Evolutionary conservation across 2,113 vertebrate species (phyloP), one percentile per base, ranked within the genome.

Genomic region (Gorsachius goisagi): DNA sequence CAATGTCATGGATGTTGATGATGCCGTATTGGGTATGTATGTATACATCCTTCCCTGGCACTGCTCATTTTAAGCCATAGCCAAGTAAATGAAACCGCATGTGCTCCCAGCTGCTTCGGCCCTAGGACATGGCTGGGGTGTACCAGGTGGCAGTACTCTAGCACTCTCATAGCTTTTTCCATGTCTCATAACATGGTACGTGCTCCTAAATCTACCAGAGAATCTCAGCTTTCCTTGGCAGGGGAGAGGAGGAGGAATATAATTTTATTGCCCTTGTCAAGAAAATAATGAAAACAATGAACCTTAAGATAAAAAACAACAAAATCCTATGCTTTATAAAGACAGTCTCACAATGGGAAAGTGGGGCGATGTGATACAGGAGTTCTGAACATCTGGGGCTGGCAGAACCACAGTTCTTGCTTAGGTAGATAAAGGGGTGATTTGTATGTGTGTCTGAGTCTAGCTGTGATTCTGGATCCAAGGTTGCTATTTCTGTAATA

Each of bases 71-170:
- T 39, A 73, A 87, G 39, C 55, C 90, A 74, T 35, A 74, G 79
- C 47, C 32, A 59, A 94, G 47, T 62, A 75, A 90, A 14, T 74
- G 90, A 59, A 94, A 63, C 45, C 73, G 77, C 87, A 85, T 83
- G 49, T 88, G 77, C 18, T 89, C 49, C 58, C 94, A 96, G 95
- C 96, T 97, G 95, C 50, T 78, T 73, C 53, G 74, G 71, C 84
- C 55, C 84, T 37, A 69, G 89, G 87, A 69, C 41, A 12, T 1
- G 32, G 56, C 63, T 55, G 49, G 76, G 77, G 28, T 23, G 33
- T 79, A 66, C 94, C 95, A 95, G 93, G 93, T 92, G 95, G 86
- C 80, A 94, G 62, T 45, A 67, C 77, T 97, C 66, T 28, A 53
- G 53, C 20, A 49, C 24, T 52, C 80, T 76, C 6, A 1, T 9